These are phyloP conservation scores for Meiosimyza platycephala DNA, from an alignment of 2,888 invertebrate genomes.

Conservation along the genomic window DNA sequence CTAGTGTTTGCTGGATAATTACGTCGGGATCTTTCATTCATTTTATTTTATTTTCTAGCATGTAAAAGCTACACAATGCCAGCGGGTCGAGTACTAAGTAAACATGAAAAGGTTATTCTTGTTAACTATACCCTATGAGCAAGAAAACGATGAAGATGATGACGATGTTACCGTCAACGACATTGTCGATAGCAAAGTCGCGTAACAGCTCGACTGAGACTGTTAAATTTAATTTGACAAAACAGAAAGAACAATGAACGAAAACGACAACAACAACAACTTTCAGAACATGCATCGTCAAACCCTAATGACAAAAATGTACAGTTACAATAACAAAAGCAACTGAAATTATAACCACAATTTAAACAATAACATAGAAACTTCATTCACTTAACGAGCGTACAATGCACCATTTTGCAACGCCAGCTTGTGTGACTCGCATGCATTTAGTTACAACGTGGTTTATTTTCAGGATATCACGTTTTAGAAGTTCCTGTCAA, in stretches of 20 bases:
- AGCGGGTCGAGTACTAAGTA: too few species aligned
- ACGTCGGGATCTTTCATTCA: too few species aligned
- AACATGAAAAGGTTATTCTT: too few species aligned
- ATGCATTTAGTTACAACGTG: too few species aligned
- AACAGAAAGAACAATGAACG: conserved; percentile 6
- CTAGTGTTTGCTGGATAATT: too few species aligned
- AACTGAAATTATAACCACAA: conserved; percentile 5
- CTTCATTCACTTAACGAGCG: conserved; percentile 31
- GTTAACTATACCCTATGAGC: neutral
- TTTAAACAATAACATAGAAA: conserved; percentile 30
- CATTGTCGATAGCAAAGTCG: neutral
- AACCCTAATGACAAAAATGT: conserved; percentile 30
- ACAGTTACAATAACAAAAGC: neutral
- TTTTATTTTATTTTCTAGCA: too few species aligned
- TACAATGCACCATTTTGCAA: conserved; percentile 27
- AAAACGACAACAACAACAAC: conserved; percentile 19
- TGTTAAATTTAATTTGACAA: conserved; percentile 38
- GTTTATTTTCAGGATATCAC: too few species aligned
- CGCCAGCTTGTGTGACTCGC: neutral
- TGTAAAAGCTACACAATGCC: too few species aligned
- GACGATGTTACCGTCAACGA: neutral
- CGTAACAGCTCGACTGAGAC: conserved; percentile 26
- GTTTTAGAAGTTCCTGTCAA: too few species aligned
- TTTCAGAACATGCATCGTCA: conserved; percentile 40
- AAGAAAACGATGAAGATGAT: neutral